Evolutionary conservation across 2,888 invertebrate genomes (phyloP), one percentile per base, ranked within the genome.

Genomic region (Patella pellucida): DNA sequence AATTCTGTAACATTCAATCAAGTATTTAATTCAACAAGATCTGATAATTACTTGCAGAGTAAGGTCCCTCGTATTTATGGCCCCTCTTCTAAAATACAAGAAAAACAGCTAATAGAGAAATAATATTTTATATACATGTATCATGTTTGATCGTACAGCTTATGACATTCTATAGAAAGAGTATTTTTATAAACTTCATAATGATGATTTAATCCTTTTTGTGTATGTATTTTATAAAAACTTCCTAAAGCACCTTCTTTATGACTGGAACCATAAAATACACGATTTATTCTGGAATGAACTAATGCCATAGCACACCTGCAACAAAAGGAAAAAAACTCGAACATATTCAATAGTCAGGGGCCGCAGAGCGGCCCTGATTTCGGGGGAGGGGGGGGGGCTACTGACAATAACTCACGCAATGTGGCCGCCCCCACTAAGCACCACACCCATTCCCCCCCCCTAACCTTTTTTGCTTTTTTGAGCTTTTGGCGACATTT

Each of bases 291-390:
- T 79, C 98, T 92, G n/a, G 97, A 96, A 90, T 99, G 98, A 0
- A 97, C 93, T 74, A 99, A 92, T 0, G 95, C 98, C 98, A 99
- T 99, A 0, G 96, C 93, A 91, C 99, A 99, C 91, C 91, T 91
- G 83, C 19, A 84, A 81, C 69, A 68, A 67, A 23, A 7, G 41
- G 41, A 4, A 5, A 41, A n/a, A 41, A 4, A 9, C 41, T 41
- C 41, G 9, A 41, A 41, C 41, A 9, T 41, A 41, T 9, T 41
- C n/a, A n/a, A n/a, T n/a, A n/a, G n/a, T n/a, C n/a, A n/a, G n/a
- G n/a, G n/a, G n/a, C n/a, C n/a, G n/a, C n/a, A n/a, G n/a, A n/a
- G n/a, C n/a, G n/a, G n/a, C n/a, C n/a, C n/a, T n/a, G n/a, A n/a
- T n/a, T n/a, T n/a, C n/a, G n/a, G n/a, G n/a, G n/a, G n/a, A n/a